phyloP scores from a whole-genome alignment of 2,888 invertebrate species.

The Altica lythri region DNA sequence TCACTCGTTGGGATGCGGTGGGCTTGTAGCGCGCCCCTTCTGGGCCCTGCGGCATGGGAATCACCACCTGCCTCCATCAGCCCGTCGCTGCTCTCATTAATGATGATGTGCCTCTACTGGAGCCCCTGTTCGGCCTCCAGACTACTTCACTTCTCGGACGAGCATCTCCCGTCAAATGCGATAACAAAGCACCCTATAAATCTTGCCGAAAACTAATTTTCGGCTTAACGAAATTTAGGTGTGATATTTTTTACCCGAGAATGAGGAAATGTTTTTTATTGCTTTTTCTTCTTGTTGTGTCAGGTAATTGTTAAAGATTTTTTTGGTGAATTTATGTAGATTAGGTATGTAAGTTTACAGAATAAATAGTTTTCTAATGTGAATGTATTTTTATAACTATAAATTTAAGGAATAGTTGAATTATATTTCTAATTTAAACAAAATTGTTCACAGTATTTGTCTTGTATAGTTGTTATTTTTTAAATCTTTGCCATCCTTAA shows the following conservation, averaged over 20 bases:
- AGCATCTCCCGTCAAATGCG: slow-evolving; percentile 44
- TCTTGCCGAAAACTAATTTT: slow-evolving; percentile 40
- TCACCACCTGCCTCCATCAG: slow-evolving; percentile 50
- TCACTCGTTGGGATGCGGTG: slow-evolving; percentile 1
- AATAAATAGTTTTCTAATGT: too few relatives aligned
- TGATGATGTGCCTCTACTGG: slow-evolving; percentile 66
- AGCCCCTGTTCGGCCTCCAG: too few relatives aligned
- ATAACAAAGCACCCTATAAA: slow-evolving; percentile 40
- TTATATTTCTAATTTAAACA: too few relatives aligned
- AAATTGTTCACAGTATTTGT: too few relatives aligned
- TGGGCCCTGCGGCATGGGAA: slow-evolving; percentile 47
- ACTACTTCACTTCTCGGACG: slow-evolving; percentile 69
- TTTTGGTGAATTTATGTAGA: too few relatives aligned
- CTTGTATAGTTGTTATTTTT: too few relatives aligned
- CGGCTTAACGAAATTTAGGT: slow-evolving; percentile 40
- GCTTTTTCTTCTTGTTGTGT: too few relatives aligned
- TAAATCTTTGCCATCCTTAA: too few relatives aligned
- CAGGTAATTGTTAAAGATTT: too few relatives aligned
- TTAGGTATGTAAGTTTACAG: too few relatives aligned
- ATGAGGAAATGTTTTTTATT: not conserved
- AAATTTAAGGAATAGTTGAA: too few relatives aligned
- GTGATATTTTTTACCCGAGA: slow-evolving; percentile 33
- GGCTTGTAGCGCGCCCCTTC: slow-evolving; percentile 13
- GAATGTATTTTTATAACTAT: too few relatives aligned
- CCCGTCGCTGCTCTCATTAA: slow-evolving; percentile 66